Percentiles rank a stretch among this genome's conserved stretches.
These are phyloP conservation scores for Cremastinae sp. DNA, from an alignment of 2,888 invertebrate genomes.

Conservation along the genomic window DNA sequence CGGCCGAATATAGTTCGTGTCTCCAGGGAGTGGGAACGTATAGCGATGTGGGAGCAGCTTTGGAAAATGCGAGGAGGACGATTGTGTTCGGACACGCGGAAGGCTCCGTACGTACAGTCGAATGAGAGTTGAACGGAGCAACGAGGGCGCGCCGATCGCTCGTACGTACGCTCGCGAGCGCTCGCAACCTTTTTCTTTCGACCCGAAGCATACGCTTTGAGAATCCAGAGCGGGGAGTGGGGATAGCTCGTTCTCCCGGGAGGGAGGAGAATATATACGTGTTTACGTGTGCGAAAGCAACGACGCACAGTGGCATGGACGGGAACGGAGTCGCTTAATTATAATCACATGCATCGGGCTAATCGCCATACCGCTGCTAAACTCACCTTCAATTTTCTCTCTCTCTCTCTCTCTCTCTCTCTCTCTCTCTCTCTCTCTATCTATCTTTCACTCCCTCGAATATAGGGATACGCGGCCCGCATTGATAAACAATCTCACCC, in stretches of 20 bases:
- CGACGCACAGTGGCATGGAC: slow-evolving; percentile 38
- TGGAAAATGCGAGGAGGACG: too few species aligned
- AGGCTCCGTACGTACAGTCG: too few species aligned
- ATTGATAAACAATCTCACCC: slow-evolving; percentile 44
- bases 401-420: slow-evolving; percentile 6
- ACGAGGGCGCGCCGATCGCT: too few species aligned
- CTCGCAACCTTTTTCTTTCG: too few species aligned
- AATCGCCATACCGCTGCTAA: slow-evolving; percentile 55
- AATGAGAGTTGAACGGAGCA: too few species aligned
- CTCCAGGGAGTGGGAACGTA: slow-evolving; percentile 51
- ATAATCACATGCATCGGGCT: slow-evolving; percentile 60
- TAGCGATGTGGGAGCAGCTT: slow-evolving; percentile 41
- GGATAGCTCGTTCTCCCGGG: too few species aligned
- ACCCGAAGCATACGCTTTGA: too few species aligned
- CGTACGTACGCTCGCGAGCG: too few species aligned
- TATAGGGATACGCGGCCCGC: slow-evolving; percentile 55
- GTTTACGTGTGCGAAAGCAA: not conserved
- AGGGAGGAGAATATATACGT: not conserved
- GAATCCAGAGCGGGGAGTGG: too few species aligned
- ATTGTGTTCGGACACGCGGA: too few species aligned
- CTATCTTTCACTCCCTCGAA: too few species aligned
- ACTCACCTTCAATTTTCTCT: slow-evolving; percentile 50
- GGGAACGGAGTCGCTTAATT: slow-evolving; percentile 57
- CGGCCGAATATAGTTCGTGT: slow-evolving; percentile 44
- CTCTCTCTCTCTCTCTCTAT: too few species aligned